Base-by-base conservation (phyloP, 2,888 invertebrate species). In the Rhagium mordax region DNA sequence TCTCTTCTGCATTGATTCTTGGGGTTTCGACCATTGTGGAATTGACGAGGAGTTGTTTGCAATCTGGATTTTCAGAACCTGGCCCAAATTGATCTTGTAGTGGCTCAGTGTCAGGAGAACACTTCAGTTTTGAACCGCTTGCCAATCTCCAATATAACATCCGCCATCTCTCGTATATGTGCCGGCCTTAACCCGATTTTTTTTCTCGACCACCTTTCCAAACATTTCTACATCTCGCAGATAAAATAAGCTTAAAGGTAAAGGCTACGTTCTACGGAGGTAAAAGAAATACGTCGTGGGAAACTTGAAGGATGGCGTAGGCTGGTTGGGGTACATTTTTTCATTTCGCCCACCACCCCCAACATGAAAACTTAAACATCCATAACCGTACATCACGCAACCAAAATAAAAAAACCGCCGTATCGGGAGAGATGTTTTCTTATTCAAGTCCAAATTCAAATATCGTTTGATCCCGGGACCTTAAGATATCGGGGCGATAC, bases 381-480 rank as follows among this genome's bases (percentile, higher is more conserved):
- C 13, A 51, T 51, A 51, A 51, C 20, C 51, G 51, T 51, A 51
- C 18, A 51, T 51, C 20, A 51, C 20, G 51, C 18, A 51, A 8
- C 51, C 51, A 16, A 51, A 51, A 51, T 51, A 51, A 51, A 48
- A 51, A 51, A n/a, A n/a, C n/a, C 20, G 18, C 18, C 51, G 10
- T 7, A 20, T 51, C 13, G 51, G 41, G 4, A 51, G 51, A 16
- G 2, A 51, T 51, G 18, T 51, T 51, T 20, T 51, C 51, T 51
- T 51, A 51, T 51, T 2, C 51, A 7, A 51, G 51, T 51, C 18
- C 8, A 51, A 51, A 51, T 51, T 51, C 51, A 51, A 51, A 51
- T 20, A 51, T 3, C 18, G 51, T 20, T 18, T 51, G 51, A 51
- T 51, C 16, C 51, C 20, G 2, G 10, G 13, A 20, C 51, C 41